phyloP scores from a whole-genome alignment of 2,888 invertebrate genomes.

The Noctua pronuba region DNA sequence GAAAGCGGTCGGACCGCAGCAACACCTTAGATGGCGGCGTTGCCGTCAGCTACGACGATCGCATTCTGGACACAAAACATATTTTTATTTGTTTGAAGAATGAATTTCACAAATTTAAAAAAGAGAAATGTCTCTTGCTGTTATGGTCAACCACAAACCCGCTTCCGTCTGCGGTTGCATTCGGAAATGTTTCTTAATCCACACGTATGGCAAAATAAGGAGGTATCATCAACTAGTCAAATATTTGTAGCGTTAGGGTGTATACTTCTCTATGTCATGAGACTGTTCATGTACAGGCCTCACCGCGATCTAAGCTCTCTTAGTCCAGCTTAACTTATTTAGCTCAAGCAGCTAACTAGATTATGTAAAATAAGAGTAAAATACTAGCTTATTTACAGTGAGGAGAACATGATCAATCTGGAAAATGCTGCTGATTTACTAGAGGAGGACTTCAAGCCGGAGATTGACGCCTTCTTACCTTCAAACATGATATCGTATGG shows the following conservation, averaged over 20 bases:
- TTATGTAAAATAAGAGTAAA: conserved; percentile 9
- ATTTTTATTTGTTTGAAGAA: not conserved
- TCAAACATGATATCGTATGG: conserved; percentile 37
- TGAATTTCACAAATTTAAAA: not conserved
- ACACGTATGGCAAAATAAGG: not conserved
- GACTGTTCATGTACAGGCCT: not conserved
- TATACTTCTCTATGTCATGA: not conserved
- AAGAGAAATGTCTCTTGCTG: not conserved
- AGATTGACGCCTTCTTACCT: conserved; percentile 50
- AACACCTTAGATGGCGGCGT: not conserved
- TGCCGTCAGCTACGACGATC: not conserved
- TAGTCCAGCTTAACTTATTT: not conserved
- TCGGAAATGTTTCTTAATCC: not conserved
- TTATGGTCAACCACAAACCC: not conserved
- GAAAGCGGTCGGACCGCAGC: not conserved
- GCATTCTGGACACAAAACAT: not conserved
- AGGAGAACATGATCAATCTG: conserved; percentile 49
- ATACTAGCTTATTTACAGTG: conserved; percentile 46
- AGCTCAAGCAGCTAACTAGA: not conserved
- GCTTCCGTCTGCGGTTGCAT: too few relatives aligned
- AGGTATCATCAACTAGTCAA: too few relatives aligned
- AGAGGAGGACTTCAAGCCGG: conserved; percentile 45
- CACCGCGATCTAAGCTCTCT: not conserved
- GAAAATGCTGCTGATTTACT: conserved; percentile 52
- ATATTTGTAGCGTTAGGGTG: too few relatives aligned